Conservation (phyloP, 2,113 vertebrate genomes). For the Alosa alosa region DNA sequence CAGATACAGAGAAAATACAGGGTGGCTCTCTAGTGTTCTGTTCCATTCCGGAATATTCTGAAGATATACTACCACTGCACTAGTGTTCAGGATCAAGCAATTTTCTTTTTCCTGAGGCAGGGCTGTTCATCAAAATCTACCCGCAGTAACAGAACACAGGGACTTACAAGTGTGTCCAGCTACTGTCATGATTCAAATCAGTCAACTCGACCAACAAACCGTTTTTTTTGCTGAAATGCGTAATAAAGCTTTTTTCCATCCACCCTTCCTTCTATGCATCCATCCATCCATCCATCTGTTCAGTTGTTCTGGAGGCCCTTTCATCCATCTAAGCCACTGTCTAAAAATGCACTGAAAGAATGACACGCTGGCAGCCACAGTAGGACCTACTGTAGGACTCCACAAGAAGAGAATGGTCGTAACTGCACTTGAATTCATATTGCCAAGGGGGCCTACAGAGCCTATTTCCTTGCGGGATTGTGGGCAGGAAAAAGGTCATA, state of each 20-base stretch:
- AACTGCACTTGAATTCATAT: too few relatives aligned
- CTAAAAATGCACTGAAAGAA: too few relatives aligned
- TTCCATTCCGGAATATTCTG: background rate
- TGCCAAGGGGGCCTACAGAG: too few relatives aligned
- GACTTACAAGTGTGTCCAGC: conserved; percentile 23
- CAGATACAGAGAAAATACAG: background rate
- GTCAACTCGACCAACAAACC: conserved; percentile 18
- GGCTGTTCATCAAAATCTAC: conserved; percentile 24
- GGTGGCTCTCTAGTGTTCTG: background rate
- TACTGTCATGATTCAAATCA: conserved; percentile 31
- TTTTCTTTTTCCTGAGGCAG: conserved; percentile 33
- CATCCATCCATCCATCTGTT: background rate
- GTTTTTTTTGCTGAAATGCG: background rate
- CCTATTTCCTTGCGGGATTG: too few relatives aligned
- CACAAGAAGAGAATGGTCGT: too few relatives aligned
- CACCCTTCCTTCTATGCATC: background rate
- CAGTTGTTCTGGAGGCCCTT: background rate
- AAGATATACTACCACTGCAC: conserved; percentile 31
- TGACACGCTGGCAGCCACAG: too few relatives aligned
- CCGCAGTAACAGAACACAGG: conserved; percentile 5
- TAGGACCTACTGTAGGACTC: too few relatives aligned
- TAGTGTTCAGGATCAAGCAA: conserved; percentile 15
- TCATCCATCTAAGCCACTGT: too few relatives aligned
- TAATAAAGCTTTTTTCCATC: background rate
- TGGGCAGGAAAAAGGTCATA: too few relatives aligned